Evolutionary conservation across 2,797 vertebrate genomes (phyloP).

Genomic region (Cephalopachus bancanus): DNA sequence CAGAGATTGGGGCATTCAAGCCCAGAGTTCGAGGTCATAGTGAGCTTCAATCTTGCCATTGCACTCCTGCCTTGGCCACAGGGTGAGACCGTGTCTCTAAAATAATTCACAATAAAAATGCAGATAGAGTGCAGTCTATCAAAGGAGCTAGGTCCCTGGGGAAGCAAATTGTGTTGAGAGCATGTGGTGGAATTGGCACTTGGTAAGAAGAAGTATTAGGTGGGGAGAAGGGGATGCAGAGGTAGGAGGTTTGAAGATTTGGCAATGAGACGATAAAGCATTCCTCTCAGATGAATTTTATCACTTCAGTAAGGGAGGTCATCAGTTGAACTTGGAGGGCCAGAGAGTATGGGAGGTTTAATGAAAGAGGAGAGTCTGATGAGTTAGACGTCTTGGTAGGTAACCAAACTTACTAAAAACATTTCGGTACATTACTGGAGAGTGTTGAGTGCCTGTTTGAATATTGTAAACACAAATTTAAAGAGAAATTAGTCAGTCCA

Average conservation of each 20-base stretch:
- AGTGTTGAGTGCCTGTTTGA: too few species aligned
- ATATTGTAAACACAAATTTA: not conserved
- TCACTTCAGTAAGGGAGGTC: not conserved
- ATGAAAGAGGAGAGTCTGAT: not conserved
- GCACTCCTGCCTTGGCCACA: too few species aligned
- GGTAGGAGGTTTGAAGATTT: not conserved
- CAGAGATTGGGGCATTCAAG: too few species aligned
- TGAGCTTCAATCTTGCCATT: too few species aligned
- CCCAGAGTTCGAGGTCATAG: too few species aligned
- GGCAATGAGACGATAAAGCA: not conserved
- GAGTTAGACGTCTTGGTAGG: not conserved
- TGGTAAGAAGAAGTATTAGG: not conserved
- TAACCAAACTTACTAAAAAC: not conserved
- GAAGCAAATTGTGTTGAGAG: not conserved
- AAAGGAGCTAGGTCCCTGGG: not conserved
- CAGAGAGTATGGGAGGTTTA: not conserved
- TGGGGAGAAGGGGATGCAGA: not conserved
- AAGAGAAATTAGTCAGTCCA: not conserved
- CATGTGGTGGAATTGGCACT: not conserved
- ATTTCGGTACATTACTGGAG: not conserved
- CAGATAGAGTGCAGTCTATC: too few species aligned
- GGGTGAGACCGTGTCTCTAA: too few species aligned
- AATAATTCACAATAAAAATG: too few species aligned
- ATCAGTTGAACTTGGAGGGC: not conserved
- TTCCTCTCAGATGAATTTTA: not conserved